Base-by-base conservation (phyloP, 2,113 vertebrate genomes). In the Bos indicus region DNA sequence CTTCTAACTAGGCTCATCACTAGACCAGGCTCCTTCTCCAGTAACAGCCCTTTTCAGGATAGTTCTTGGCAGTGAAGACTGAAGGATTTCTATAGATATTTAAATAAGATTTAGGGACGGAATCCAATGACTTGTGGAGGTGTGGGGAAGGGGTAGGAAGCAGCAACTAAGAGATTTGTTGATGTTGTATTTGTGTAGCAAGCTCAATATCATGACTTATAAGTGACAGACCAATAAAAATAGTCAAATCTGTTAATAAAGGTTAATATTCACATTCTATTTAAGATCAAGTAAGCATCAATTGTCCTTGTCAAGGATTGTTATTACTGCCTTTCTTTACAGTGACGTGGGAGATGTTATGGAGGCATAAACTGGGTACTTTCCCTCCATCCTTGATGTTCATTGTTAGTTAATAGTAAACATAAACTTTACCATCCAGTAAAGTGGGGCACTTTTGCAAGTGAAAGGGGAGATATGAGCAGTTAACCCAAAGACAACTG, bases 91-190 rank as follows among this genome's bases (percentile, higher is more conserved):
- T 14, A 33, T 1, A 14, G n/a, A n/a, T 17, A 13, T 16, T 2
- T 46, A 33, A 36, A 46, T 15, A 7, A 83, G 33, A 92, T 17
- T 25, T 54, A 46, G 11, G 88, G 9, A 17, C n/a, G 33, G 82
- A 60, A 54, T 7, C 17, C 40, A 17, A 9, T 13, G 8, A 30
- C 78, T 52, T 7, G 5, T 8, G 2, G 17, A 40, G 30, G 21
- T 21, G 0, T 33, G 5, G 25, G 12, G 5, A 4, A 12, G 1
- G 21, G 3, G 4, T 25, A 6, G 25, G 5, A 25, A 54, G 15
- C 48, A 6, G 28, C 7, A 16, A 19, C 40, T 1, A 2, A n/a
- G 36, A 9, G 40, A 36, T 28, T 7, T 77, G 23, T 33, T 1
- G 6, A 23, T 0, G 9, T 16, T 36, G 16, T 19, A 3, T 60